A percentile compares a stretch with the other conserved stretches of the same genome.
These are phyloP conservation scores for Chauna torquata DNA, from an alignment of 2,113 vertebrate species.

Conservation along the genomic window DNA sequence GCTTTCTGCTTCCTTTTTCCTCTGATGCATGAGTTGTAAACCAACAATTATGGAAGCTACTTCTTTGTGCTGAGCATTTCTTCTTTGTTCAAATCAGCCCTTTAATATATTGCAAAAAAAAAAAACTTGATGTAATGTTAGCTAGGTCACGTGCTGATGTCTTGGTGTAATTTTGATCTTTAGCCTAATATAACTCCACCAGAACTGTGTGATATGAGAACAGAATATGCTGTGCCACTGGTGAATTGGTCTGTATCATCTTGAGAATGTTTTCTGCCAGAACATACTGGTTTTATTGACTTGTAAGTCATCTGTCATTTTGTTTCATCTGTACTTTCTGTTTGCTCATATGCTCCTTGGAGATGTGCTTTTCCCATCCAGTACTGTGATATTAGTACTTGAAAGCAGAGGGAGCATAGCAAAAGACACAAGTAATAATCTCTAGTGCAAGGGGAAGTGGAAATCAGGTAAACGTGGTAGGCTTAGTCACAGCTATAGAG, in stretches of 20 bases:
- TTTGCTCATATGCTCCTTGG: not conserved
- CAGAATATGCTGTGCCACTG: not conserved
- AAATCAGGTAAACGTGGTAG: not conserved
- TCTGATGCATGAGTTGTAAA: not conserved
- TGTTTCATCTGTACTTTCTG: not conserved
- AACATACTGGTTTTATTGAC: not conserved
- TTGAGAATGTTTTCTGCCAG: not conserved
- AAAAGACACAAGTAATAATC: not conserved
- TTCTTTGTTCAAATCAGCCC: not conserved
- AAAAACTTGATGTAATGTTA: not conserved
- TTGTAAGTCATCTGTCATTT: no score
- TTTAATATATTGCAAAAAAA: not conserved
- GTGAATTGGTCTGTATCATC: not conserved
- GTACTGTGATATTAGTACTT: not conserved
- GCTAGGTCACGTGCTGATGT: not conserved
- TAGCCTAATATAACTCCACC: not conserved
- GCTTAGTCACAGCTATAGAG: not conserved
- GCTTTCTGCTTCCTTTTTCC: not conserved
- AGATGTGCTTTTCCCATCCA: not conserved
- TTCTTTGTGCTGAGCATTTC: not conserved
- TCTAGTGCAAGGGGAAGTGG: accelerated
- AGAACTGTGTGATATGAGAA: not conserved
- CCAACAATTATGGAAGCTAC: not conserved
- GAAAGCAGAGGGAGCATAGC: not conserved
- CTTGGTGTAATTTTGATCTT: not conserved